Evolutionary conservation across 2,113 vertebrate species (phyloP).

Genomic region (Gopherus evgoodei): DNA sequence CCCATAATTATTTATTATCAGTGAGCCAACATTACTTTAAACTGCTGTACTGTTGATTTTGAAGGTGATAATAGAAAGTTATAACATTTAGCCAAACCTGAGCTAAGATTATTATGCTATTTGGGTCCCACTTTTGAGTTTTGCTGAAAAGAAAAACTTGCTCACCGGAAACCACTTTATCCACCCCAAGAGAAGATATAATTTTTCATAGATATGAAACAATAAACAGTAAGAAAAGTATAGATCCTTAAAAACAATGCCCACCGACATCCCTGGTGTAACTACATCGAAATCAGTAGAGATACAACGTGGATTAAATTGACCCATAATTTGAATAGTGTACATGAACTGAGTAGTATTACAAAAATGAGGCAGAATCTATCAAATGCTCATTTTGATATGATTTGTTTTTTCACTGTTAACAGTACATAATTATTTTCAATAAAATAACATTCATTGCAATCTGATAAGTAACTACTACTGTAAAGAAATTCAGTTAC

Average conservation of each 20-base stretch:
- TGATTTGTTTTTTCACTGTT: background rate
- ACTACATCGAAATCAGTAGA: background rate
- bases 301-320: background rate
- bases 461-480: background rate
- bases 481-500: background rate
- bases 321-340: background rate
- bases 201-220: background rate
- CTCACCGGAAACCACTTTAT: background rate
- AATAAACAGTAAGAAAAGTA: background rate
- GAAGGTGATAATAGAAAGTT: background rate
- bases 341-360: background rate
- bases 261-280: background rate
- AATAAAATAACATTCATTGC: background rate
- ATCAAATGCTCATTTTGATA: rapidly evolving
- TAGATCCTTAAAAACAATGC: background rate
- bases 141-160: background rate
- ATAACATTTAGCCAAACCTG: background rate
- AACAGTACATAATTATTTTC: background rate
- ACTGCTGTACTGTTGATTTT: background rate
- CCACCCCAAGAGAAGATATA: background rate
- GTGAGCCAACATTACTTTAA: background rate
- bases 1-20: background rate
- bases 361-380: background rate
- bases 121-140: background rate
- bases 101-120: background rate